Conservation (phyloP, 2,888 invertebrate species). For the Spisula subtruncata region DNA sequence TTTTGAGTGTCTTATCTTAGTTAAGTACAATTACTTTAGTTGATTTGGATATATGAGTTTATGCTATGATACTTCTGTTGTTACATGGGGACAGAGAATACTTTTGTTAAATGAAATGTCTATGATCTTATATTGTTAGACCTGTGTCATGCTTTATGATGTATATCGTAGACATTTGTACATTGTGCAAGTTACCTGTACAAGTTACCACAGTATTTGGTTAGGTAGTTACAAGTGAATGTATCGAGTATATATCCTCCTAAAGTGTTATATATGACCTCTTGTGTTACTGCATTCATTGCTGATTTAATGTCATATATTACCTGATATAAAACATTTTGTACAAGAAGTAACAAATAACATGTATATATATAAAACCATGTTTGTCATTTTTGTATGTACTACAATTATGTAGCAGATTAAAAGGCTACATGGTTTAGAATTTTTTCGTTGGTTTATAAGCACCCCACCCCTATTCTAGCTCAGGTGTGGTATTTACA, state of each 20-base stretch:
- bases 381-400: slow-evolving; percentile 63
- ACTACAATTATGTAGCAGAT: slow-evolving; percentile 60
- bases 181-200: too few species aligned
- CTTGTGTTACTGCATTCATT: slow-evolving; percentile 21
- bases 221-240: slow-evolving; percentile 20
- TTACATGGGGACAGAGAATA: background rate
- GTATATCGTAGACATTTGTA: too few species aligned
- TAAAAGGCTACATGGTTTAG: slow-evolving; percentile 57
- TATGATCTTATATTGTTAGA: background rate
- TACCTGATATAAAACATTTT: slow-evolving; percentile 19
- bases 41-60: too few species aligned
- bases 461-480: too few species aligned
- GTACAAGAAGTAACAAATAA: slow-evolving; percentile 43
- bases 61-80: too few species aligned
- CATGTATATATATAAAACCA: slow-evolving; percentile 52
- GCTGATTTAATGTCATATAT: slow-evolving; percentile 29
- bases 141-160: too few species aligned
- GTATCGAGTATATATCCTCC: background rate
- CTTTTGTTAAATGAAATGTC: background rate
- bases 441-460: too few species aligned
- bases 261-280: background rate
- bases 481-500: too few species aligned
- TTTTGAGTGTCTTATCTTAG: background rate
- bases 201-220: background rate
- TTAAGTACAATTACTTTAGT: background rate